Evolutionary conservation across 2,797 vertebrate genomes (phyloP).

Genomic region (Sebastes flavidus): DNA sequence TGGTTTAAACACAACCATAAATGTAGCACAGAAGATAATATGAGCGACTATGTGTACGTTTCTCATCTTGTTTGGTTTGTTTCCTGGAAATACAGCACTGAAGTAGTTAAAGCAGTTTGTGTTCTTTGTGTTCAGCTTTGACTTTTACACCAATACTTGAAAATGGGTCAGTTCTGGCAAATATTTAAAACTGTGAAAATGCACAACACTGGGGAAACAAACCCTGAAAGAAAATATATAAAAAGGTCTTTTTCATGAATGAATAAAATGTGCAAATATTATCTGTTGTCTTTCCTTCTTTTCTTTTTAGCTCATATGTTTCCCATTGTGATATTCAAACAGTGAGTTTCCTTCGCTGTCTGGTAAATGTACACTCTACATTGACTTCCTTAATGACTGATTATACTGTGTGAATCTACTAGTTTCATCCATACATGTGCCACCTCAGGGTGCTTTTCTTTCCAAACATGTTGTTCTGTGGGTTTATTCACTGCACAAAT

Average conservation of each 20-base stretch:
- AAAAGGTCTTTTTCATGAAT: conserved; percentile 60
- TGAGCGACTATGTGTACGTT: conserved; percentile 22
- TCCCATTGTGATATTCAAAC: neutral
- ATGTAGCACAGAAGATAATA: conserved; percentile 44
- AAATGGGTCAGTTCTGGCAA: conserved; percentile 72
- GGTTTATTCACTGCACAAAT: conserved; percentile 14
- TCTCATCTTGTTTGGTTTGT: conserved; percentile 52
- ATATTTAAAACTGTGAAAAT: conserved; percentile 82
- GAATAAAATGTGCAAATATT: conserved; percentile 61
- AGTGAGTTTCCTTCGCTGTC: neutral
- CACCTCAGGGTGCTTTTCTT: neutral
- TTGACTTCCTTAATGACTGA: neutral
- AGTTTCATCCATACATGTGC: neutral
- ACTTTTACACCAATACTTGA: conserved; percentile 79
- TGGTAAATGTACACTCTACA: neutral
- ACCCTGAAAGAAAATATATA: conserved; percentile 19
- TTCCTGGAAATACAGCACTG: conserved; percentile 58
- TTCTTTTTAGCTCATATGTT: neutral
- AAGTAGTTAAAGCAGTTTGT: conserved; percentile 49
- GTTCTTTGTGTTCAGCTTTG: conserved; percentile 51
- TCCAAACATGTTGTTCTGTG: neutral
- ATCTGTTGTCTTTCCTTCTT: neutral
- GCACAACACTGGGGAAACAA: conserved; percentile 63
- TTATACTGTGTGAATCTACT: neutral
- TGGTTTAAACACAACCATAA: conserved; percentile 21